Percentiles rank a stretch among this genome's conserved stretches.
These are phyloP conservation scores for Halictus rubicundus DNA, from an alignment of 1,140 invertebrate species.

Conservation along the genomic window DNA sequence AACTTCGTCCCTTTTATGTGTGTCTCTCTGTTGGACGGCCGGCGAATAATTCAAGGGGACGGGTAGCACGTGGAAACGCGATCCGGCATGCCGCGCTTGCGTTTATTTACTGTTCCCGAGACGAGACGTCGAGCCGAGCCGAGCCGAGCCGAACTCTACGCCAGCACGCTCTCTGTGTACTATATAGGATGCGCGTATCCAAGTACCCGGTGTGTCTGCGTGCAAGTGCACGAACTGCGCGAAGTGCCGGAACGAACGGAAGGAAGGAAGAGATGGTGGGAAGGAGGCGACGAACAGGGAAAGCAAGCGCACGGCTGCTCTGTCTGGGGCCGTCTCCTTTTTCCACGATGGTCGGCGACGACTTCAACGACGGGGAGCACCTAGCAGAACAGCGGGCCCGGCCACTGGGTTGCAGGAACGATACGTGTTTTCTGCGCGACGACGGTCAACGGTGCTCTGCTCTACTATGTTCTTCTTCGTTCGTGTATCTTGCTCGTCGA, in stretches of 20 bases:
- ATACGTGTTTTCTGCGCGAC: conserved; percentile 25
- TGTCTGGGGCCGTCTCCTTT: conserved; percentile 24
- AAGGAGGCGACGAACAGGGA: conserved; percentile 36
- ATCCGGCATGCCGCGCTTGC: conserved; percentile 15
- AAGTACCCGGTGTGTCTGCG: neutral
- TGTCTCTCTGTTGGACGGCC: no score
- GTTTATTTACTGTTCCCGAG: conserved; percentile 43
- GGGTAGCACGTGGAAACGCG: conserved; percentile 29
- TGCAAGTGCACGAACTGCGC: conserved; percentile 18
- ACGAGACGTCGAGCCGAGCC: no score
- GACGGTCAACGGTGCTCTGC: conserved; percentile 23
- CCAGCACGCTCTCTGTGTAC: neutral
- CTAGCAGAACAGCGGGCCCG: neutral
- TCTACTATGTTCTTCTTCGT: conserved; percentile 15
- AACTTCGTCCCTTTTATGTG: no score
- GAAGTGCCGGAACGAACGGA: conserved; percentile 37
- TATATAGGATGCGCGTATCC: neutral
- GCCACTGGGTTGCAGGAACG: neutral
- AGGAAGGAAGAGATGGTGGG: conserved; percentile 41
- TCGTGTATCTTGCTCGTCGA: conserved; percentile 24
- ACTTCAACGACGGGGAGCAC: conserved; percentile 5
- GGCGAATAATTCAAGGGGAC: neutral
- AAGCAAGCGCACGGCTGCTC: conserved; percentile 16
- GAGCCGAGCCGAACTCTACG: no score
- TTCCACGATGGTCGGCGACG: conserved; percentile 5